Base-by-base conservation (phyloP, 2,888 invertebrate genomes). In the Rhagonycha lutea region DNA sequence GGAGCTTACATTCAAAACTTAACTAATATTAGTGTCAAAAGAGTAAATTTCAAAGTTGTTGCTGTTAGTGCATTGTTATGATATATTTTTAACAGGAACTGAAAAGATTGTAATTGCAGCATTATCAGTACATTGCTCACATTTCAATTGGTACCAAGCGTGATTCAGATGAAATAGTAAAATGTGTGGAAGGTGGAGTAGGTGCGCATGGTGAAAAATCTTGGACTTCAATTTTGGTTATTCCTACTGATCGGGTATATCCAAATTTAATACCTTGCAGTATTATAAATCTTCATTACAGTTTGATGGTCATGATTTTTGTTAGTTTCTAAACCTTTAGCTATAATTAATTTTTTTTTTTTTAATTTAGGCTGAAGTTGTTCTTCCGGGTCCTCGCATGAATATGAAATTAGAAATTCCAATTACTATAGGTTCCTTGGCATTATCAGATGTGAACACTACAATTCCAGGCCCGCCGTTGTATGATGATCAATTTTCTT, bases 171-270 rank as follows among this genome's bases (percentile, higher is more conserved):
- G n/a, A n/a, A n/a, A n/a, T n/a, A n/a, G n/a, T n/a, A n/a, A n/a
- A n/a, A n/a, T n/a, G 82, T 60, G 79, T 74, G 9, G 83, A 84
- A 70, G 82, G 84, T 69, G 85, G 84, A 14, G 80, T 85, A 18
- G 85, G 86, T 23, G 85, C 85, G 23, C 86, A 86, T 79, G 85
- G 85, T 60, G 84, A 86, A 77, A 81, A 84, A 69, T 83, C 82
- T 1, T 86, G 82, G 74, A 79, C 81, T 32, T 82, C 85, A 23
- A 77, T 80, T 65, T 76, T 85, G 7, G 76, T 68, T 18, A 79
- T 86, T 26, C 84, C 85, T 4, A 68, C 75, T 3, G 79, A 82
- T 69, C 71, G 78, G 11, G 61, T 75, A 9, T 79, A 83, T 68
- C 85, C 85, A 5, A 85, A 86, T 79, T 83, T 72, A 61, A 26